Conservation (phyloP, 92 coral and sea anemone genomes). For the Montipora capitata region DNA sequence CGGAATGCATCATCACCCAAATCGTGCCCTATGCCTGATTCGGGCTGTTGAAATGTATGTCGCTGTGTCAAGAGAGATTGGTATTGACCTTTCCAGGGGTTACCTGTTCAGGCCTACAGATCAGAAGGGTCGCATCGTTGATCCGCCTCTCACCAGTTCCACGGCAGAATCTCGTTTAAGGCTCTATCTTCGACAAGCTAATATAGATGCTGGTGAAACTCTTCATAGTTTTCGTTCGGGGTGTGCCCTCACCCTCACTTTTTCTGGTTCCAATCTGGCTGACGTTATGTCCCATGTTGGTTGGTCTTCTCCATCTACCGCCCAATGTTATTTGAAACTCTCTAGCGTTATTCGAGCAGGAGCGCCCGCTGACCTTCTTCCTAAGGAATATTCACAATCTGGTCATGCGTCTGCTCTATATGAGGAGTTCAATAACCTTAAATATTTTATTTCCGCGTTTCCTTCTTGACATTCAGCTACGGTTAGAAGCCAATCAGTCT, state of each 20-base stretch:
- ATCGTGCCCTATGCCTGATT: slow-evolving; percentile 65
- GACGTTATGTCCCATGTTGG: slow-evolving; percentile 75
- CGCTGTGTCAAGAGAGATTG: slow-evolving; percentile 28
- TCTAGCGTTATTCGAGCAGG: slow-evolving; percentile 47
- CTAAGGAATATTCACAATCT: neutral
- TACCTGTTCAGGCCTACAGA: slow-evolving; percentile 60
- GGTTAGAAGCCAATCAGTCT: no score
- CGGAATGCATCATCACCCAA: slow-evolving; percentile 62
- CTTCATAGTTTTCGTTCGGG: slow-evolving; percentile 65
- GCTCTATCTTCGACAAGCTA: neutral
- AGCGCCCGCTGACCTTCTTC: slow-evolving; percentile 54
- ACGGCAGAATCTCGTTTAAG: slow-evolving; percentile 55
- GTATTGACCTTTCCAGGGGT: slow-evolving; percentile 35
- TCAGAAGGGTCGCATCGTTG: slow-evolving; percentile 4
- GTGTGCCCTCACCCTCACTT: slow-evolving; percentile 51
- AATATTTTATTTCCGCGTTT: slow-evolving; percentile 31
- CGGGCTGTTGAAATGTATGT: slow-evolving; percentile 55
- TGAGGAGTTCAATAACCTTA: no score
- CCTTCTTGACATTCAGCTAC: no score
- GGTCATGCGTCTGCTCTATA: slow-evolving; percentile 4
- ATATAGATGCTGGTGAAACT: slow-evolving; percentile 47
- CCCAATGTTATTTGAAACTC: slow-evolving; percentile 49
- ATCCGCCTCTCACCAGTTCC: neutral
- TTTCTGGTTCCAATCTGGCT: slow-evolving; percentile 55
- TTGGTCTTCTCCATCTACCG: slow-evolving; percentile 38